Evolutionary conservation across 1,140 invertebrate genomes (phyloP).

Genomic region (Drosophila kurseongensis): DNA sequence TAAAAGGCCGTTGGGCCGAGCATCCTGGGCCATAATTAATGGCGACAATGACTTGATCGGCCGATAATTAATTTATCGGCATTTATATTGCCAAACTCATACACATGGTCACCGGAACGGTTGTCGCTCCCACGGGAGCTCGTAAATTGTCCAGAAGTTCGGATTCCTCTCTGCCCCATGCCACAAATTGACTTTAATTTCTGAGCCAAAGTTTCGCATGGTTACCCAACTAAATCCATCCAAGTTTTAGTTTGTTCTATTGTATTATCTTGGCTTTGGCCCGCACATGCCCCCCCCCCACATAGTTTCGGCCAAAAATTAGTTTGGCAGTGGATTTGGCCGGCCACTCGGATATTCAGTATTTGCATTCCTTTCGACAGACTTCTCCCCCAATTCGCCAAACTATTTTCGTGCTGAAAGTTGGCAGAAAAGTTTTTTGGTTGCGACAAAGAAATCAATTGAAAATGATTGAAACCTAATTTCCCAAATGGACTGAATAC

Average conservation of each 20-base stretch:
- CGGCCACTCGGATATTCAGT: constrained; percentile 3
- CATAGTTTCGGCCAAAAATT: constrained; percentile 29
- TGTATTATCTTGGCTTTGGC: constrained; percentile 50
- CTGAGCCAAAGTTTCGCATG: constrained; percentile 38
- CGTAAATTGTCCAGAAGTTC: constrained; percentile 49
- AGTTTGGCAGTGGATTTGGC: constrained; percentile 29
- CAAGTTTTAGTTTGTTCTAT: constrained; percentile 43
- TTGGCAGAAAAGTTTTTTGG: constrained; percentile 26
- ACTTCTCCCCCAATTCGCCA: constrained; percentile 9
- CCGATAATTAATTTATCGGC: constrained; percentile 76
- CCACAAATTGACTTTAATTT: constrained; percentile 63
- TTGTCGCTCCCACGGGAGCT: constrained; percentile 31
- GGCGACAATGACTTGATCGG: constrained; percentile 75
- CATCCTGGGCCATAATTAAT: constrained; percentile 68
- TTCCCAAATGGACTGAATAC: constrained; percentile 50
- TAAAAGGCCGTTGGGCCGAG: constrained; percentile 46
- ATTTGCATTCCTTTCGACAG: constrained; percentile 17
- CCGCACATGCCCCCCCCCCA: constrained; percentile 5
- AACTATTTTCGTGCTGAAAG: constrained; percentile 41
- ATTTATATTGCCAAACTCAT: constrained; percentile 46
- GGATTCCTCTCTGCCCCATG: neutral
- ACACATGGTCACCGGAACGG: constrained; percentile 31
- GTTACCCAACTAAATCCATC: constrained; percentile 37
- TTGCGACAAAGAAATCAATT: constrained; percentile 26
- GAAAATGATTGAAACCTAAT: constrained; percentile 50